Base-by-base conservation (phyloP, 2,797 vertebrate genomes). In the Cirrhinus mrigala region DNA sequence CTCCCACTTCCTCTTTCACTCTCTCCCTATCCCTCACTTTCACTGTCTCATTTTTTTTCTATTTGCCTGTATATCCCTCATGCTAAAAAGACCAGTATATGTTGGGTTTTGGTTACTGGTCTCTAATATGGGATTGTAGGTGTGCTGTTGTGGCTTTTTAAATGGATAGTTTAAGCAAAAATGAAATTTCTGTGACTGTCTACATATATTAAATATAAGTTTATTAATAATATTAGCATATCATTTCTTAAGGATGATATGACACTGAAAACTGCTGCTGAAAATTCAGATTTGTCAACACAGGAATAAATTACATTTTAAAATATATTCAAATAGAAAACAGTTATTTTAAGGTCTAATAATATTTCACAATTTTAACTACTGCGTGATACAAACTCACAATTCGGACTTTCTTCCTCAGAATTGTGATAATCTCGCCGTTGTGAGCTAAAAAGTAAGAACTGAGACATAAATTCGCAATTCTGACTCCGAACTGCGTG, bases 21-120 rank as follows among this genome's bases (percentile, higher is more conserved):
- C 73, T 78, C 60, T 22, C 48, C 76, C 68, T 71, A 58, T 37
- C 29, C 40, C 58, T 56, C 54, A 66, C 56, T 86, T 71, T 58
- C 66, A 73, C 37, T 46, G n/a, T 75, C 48, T 71, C 62, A 12
- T 14, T 82, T 29, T 62, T 64, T 37, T 29, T 73, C 20, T 54
- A 22, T 78, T 15, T 77, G 56, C 33, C 71, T 83, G 24, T 62
- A 15, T 77, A 10, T 46, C 29, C 54, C 70, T 81, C 44, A 87
- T 74, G 71, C 66, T 60, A 20, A 66, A 50, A 79, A 11, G 22
- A 79, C 44, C n/a, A 6, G n/a, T 1, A 15, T 79, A 10, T 79
- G 40, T 48, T 27, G 4, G 54, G 5, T 48, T 78, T 79, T 29
- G 40, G 56, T 27, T 75, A 75, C 50, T 33, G 18, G 27, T 56